Evolutionary conservation across 1,140 invertebrate species (phyloP).

Genomic region (Arctopsyche grandis): DNA sequence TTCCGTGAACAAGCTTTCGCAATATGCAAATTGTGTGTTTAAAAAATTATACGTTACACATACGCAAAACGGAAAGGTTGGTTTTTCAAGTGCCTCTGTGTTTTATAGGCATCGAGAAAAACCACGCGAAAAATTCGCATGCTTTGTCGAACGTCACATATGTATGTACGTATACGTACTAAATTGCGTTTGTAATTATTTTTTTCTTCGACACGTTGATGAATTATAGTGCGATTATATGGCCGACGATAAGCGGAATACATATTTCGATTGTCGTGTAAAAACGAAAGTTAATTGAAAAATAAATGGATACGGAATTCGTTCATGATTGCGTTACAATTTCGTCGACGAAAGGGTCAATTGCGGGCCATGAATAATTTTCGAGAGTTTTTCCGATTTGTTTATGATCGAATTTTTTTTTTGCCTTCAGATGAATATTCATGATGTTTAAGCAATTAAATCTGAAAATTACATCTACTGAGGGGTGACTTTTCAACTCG

Average conservation of each 20-base stretch:
- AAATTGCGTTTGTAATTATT: background rate
- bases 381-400: background rate
- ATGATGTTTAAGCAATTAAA: background rate
- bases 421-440: background rate
- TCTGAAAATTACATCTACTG: too few relatives aligned
- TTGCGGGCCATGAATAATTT: background rate
- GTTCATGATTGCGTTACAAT: background rate
- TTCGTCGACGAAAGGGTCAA: background rate
- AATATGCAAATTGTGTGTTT: slow-evolving; percentile 10
- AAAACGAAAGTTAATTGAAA: background rate
- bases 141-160: too few relatives aligned
- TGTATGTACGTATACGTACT: background rate
- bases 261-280: background rate
- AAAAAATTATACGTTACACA: slow-evolving; percentile 15
- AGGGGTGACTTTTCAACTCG: too few relatives aligned
- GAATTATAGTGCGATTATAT: background rate
- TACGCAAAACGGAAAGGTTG: background rate
- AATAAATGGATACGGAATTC: background rate
- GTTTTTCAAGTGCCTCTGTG: background rate
- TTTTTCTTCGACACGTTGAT: background rate
- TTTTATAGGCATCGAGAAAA: background rate
- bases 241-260: background rate
- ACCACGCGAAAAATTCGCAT: background rate
- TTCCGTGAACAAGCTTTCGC: slow-evolving; percentile 16
- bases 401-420: slow-evolving; percentile 1